phyloP scores from a whole-genome alignment of 2,797 vertebrate species.

The Amazonetta brasiliensis region DNA sequence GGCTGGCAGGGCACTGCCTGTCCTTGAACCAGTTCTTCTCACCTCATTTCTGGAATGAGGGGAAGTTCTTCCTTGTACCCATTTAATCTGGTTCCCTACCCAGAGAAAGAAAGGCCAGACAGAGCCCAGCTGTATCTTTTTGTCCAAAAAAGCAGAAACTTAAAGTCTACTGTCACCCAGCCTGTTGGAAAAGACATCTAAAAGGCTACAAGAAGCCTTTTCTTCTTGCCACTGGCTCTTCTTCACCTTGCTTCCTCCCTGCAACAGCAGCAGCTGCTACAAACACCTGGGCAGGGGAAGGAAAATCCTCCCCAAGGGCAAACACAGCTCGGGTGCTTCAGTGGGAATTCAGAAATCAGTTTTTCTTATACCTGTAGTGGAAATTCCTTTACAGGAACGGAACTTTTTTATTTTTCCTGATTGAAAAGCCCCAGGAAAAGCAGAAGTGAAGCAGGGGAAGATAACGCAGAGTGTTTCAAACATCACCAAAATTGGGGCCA shows the following conservation, averaged over 20 bases:
- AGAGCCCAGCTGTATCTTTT: neutral
- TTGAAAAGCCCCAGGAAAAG: neutral
- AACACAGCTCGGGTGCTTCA: neutral
- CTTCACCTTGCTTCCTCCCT: neutral
- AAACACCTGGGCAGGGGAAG: neutral
- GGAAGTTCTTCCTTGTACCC: neutral
- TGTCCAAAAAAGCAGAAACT: neutral
- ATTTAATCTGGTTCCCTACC: neutral
- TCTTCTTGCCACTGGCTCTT: neutral
- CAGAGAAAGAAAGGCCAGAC: neutral
- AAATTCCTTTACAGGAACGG: neutral
- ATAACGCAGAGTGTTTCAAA: neutral
- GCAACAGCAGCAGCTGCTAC: neutral
- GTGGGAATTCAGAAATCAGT: neutral
- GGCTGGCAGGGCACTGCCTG: neutral
- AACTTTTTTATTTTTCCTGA: neutral
- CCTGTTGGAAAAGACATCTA: neutral
- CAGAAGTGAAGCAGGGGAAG: neutral
- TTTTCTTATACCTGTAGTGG: neutral
- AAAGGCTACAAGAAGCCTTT: fast-evolving
- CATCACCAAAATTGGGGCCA: neutral
- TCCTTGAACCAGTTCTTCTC: neutral
- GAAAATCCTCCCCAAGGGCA: neutral
- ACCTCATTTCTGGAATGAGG: neutral
- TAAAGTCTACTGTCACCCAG: neutral